phyloP scores from a whole-genome alignment of 2,113 vertebrate species.

The Osmerus eperlanus region DNA sequence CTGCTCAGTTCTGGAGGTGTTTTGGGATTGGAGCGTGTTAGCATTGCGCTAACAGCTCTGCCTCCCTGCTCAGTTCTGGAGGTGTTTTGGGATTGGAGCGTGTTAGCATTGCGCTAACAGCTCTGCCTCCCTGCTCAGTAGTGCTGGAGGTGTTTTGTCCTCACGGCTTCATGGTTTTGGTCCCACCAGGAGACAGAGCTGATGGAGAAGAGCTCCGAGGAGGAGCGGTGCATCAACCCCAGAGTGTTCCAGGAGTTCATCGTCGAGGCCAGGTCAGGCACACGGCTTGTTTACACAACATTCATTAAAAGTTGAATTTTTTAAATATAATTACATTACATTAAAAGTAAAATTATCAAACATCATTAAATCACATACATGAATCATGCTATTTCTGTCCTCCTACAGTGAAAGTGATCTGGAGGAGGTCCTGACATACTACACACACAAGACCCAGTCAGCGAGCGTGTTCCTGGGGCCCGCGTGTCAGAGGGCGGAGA shows the following conservation, averaged over 20 bases:
- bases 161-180: constrained; percentile 13
- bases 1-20: no score
- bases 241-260: constrained; percentile 86
- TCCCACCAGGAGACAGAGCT: constrained; percentile 84
- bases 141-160: no score
- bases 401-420: constrained; percentile 86
- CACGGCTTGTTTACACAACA: constrained; percentile 1
- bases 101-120: no score
- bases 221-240: constrained; percentile 77
- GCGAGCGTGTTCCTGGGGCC: constrained; percentile 87
- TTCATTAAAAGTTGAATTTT: no score
- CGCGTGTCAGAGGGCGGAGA: constrained; percentile 66
- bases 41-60: no score
- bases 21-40: background rate
- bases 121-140: no score
- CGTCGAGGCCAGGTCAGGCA: constrained; percentile 81
- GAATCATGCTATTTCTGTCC: constrained; percentile 34
- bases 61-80: no score
- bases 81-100: background rate
- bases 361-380: background rate
- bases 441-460: constrained; percentile 91
- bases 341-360: no score
- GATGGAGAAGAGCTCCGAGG: constrained; percentile 75
- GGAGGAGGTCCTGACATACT: constrained; percentile 93
- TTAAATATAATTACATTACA: no score